Evolutionary conservation across 2,113 vertebrate species (phyloP).

Genomic region (Beaufortia kweichowensis): DNA sequence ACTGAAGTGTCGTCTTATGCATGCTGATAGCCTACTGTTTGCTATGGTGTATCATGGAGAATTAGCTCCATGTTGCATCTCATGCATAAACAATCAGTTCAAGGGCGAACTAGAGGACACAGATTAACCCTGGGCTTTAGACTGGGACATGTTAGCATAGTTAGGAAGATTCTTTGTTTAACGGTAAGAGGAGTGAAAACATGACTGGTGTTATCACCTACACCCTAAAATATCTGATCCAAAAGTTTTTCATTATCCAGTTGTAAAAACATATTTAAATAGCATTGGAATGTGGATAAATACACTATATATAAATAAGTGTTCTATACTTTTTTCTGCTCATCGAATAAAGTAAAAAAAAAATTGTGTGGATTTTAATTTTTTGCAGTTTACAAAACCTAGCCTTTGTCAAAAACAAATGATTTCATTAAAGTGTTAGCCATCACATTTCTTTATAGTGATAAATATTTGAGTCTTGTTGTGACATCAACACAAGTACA

Average conservation of each 20-base stretch:
- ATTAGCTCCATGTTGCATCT: conserved; percentile 45
- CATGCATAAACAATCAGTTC: conserved; percentile 49
- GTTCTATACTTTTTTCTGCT: too few relatives aligned
- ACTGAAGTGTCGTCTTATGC: conserved; percentile 39
- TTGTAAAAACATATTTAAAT: too few relatives aligned
- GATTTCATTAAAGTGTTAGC: too few relatives aligned
- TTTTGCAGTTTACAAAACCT: too few relatives aligned
- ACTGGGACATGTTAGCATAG: background rate
- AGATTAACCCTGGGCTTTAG: background rate
- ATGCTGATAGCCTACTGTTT: conserved; percentile 42
- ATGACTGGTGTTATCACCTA: background rate
- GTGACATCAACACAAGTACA: too few relatives aligned
- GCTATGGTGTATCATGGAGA: conserved; percentile 39
- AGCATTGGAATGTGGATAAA: too few relatives aligned
- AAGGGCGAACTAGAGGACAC: conserved; percentile 52
- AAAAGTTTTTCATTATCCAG: background rate
- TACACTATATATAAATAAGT: too few relatives aligned
- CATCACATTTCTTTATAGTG: too few relatives aligned
- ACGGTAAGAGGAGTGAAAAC: background rate
- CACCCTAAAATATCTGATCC: background rate
- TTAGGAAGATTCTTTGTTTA: background rate
- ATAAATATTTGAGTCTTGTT: too few relatives aligned
- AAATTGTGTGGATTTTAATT: too few relatives aligned
- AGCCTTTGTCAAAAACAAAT: too few relatives aligned
- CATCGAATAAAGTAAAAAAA: too few relatives aligned